A percentile compares a stretch with the other conserved stretches of the same genome.
Evolutionary conservation across 2,113 vertebrate genomes (phyloP).

Genomic region (Scophthalmus maximus): DNA sequence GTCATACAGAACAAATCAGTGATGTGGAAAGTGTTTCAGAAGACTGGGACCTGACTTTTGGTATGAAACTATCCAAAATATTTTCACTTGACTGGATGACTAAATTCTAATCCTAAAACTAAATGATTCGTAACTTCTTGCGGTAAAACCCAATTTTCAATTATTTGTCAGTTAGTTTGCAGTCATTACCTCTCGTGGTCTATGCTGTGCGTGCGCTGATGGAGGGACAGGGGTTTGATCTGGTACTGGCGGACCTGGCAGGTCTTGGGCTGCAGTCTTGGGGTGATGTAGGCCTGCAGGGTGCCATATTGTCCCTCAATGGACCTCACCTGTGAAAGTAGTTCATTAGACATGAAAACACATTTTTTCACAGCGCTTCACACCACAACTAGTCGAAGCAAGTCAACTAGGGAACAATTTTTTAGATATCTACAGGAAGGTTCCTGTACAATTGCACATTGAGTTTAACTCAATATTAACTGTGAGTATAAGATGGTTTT

Average conservation of each 20-base stretch:
- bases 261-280: conserved; percentile 95
- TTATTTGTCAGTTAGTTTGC: too few species aligned
- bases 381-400: not conserved
- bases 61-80: too few species aligned
- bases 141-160: too few species aligned
- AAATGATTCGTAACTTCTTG: too few species aligned
- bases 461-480: too few species aligned
- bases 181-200: conserved; percentile 88
- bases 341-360: conserved; percentile 3
- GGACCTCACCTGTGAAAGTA: conserved; percentile 87
- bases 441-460: too few species aligned
- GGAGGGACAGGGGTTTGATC: conserved; percentile 96
- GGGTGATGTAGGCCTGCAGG: conserved; percentile 94
- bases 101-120: too few species aligned
- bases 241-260: conserved; percentile 95
- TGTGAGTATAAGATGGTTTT: too few species aligned
- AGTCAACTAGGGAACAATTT: not conserved
- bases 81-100: too few species aligned
- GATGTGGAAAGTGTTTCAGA: too few species aligned
- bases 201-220: conserved; percentile 92
- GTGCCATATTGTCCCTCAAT: conserved; percentile 98
- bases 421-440: not conserved
- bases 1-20: too few species aligned
- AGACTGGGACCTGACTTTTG: too few species aligned
- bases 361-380: not conserved